Evolutionary conservation across 2,888 invertebrate species (phyloP).

Genomic region (Syrphus vitripennis): DNA sequence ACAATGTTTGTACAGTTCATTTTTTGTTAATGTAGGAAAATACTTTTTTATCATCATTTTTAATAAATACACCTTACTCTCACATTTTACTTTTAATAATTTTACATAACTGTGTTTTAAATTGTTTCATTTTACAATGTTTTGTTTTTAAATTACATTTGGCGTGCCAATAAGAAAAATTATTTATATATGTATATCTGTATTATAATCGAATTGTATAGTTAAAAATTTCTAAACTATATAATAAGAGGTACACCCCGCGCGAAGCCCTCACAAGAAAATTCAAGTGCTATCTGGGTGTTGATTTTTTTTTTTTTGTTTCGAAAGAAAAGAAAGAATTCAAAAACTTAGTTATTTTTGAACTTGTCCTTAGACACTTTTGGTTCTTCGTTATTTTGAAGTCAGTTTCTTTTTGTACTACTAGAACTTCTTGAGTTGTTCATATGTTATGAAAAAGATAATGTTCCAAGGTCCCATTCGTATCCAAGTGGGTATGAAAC

Average conservation of each 20-base stretch:
- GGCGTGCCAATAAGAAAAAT: constrained; percentile 49
- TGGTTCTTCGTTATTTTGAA: constrained; percentile 32
- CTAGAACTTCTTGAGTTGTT: constrained; percentile 91
- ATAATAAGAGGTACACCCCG: constrained; percentile 3
- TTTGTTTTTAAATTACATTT: constrained; percentile 21
- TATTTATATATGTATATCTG: constrained; percentile 1
- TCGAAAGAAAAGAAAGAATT: constrained; percentile 3
- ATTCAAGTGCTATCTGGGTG: constrained; percentile 3
- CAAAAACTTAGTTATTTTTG: constrained; percentile 23
- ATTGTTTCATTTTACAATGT: not conserved
- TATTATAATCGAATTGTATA: constrained; percentile 22
- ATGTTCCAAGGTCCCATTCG: constrained; percentile 99
- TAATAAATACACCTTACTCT: constrained; percentile 40
- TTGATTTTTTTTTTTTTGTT: not conserved
- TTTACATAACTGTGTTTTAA: constrained; percentile 9
- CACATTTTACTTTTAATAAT: not conserved
- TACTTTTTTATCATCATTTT: constrained; percentile 50
- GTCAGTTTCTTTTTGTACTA: constrained; percentile 24
- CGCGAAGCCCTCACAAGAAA: constrained; percentile 27
- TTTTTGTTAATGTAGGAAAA: constrained; percentile 49
- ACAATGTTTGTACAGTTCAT: constrained; percentile 53
- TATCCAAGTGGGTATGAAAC: constrained; percentile 97
- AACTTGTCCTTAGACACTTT: constrained; percentile 52
- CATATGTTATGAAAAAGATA: constrained; percentile 96
- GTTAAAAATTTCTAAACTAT: constrained; percentile 18